Evolutionary conservation across 2,113 vertebrate genomes (phyloP), one percentile per base, ranked within the genome.

Genomic region (Aplodontia rufa): DNA sequence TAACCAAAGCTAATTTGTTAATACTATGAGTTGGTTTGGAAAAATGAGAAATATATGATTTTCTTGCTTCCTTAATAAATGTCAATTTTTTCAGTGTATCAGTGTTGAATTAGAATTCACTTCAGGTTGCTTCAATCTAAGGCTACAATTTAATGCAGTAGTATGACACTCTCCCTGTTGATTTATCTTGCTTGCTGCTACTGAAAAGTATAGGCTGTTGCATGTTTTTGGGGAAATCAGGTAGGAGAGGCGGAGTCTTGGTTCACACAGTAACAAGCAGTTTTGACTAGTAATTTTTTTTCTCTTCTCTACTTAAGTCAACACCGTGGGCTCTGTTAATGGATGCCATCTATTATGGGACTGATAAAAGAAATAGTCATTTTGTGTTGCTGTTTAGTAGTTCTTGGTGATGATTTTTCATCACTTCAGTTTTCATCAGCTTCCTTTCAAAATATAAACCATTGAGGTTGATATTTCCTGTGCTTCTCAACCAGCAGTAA

Each of bases 361-460:
- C 24, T 71, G 26, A 47, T 85, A 66, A 35, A 49, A 45, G 4
- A 83, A 80, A 8, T 22, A 64, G 35, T 88, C 6, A 49, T 68
- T 92, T 82, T 89, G 26, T 53, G 30, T 28, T 47, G 49, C 64
- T 42, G 78, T 6, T 74, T 55, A 28, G 40, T 37, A 37, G 19
- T 58, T 85, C 81, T 68, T 40, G 4, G 10, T 28, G 82, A 17
- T 6, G 58, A 79, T 72, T 89, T 79, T 87, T 86, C n/a, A 51
- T n/a, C 37, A 71, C 72, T 94, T 94, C 24, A 82, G 5, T 90
- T 89, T 95, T 87, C 19, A 19, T 83, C 51, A 83, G 12, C 42
- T 90, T 91, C 5, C 2, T 95, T 95, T 90, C 28, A 88, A 91
- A 93, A 86, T 80, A 42, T 71, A 17, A 93, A 9, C 28, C 58